These are phyloP conservation scores for Platerodrilus igneus DNA, from an alignment of 2,888 invertebrate species.

Conservation along the genomic window DNA sequence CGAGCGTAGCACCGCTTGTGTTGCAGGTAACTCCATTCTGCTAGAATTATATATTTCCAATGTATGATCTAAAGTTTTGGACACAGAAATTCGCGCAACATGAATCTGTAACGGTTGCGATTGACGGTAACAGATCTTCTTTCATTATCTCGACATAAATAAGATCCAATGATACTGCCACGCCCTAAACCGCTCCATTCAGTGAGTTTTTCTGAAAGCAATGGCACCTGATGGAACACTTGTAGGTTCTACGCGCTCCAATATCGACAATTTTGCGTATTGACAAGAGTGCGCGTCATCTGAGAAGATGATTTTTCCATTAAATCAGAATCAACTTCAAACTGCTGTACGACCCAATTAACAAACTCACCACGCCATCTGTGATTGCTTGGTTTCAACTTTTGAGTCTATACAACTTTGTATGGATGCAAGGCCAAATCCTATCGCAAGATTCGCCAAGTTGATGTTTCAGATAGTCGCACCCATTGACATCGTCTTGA, in stretches of 20 bases:
- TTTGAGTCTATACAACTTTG: slow-evolving; percentile 11
- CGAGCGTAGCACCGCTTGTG: slow-evolving; percentile 6
- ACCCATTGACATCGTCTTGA: slow-evolving; percentile 8
- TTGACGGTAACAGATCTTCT: slow-evolving; percentile 36
- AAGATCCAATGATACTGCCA: slow-evolving; percentile 22
- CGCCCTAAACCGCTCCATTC: slow-evolving; percentile 40
- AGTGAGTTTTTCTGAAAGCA: slow-evolving; percentile 36
- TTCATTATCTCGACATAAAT: slow-evolving; percentile 23
- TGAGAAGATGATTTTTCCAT: slow-evolving; percentile 12
- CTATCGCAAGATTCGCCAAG: slow-evolving; percentile 14
- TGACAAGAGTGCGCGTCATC: slow-evolving; percentile 13
- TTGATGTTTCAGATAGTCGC: slow-evolving; percentile 13
- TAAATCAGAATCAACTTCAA: slow-evolving; percentile 13
- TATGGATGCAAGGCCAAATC: slow-evolving; percentile 13
- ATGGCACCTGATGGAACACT: slow-evolving; percentile 30
- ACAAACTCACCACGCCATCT: slow-evolving; percentile 5
- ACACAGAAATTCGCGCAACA: slow-evolving; percentile 26
- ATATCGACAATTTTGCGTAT: slow-evolving; percentile 34
- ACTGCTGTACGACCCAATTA: slow-evolving; percentile 11
- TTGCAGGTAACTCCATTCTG: slow-evolving; percentile 12
- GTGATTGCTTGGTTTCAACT: background rate
- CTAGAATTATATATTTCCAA: slow-evolving; percentile 9
- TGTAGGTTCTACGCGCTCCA: slow-evolving; percentile 31
- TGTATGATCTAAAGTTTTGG: slow-evolving; percentile 26
- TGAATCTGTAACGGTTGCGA: slow-evolving; percentile 33